phyloP scores from a whole-genome alignment of 2,888 invertebrate genomes.

The Drosophila mimetica region DNA sequence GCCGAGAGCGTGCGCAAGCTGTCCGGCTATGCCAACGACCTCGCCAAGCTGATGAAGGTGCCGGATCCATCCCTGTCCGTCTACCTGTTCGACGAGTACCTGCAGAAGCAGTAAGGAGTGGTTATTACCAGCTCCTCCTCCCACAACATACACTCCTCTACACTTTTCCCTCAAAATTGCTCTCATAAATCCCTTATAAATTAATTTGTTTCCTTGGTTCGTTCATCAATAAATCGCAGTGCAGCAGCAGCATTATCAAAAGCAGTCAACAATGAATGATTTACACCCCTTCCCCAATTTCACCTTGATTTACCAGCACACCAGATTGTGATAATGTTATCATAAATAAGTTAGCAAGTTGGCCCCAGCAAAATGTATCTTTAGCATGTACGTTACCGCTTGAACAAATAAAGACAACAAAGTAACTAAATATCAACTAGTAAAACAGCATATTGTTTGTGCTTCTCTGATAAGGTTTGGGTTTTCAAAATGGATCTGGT shows the following conservation, averaged over 20 bases:
- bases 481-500: constrained; percentile 5
- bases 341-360: constrained; percentile 62
- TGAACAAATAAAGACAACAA: constrained; percentile 54
- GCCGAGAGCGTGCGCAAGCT: constrained; percentile 88
- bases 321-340: constrained; percentile 67
- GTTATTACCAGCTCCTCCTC: background rate
- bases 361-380: constrained; percentile 68
- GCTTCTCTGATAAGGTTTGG: constrained; percentile 25
- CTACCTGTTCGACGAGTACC: constrained; percentile 90
- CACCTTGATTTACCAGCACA: constrained; percentile 55
- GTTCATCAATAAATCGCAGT: constrained; percentile 62
- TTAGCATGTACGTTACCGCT: constrained; percentile 63
- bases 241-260: constrained; percentile 54
- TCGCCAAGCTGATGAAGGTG: constrained; percentile 87
- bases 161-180: constrained; percentile 32
- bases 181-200: constrained; percentile 38
- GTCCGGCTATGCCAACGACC: constrained; percentile 90
- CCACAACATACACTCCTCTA: constrained; percentile 14
- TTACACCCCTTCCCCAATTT: constrained; percentile 34
- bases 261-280: constrained; percentile 53
- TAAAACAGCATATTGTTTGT: constrained; percentile 15
- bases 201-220: constrained; percentile 56
- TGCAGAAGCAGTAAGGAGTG: constrained; percentile 82
- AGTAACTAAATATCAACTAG: constrained; percentile 34
- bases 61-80: constrained; percentile 88